Evolutionary conservation across 2,888 invertebrate genomes (phyloP), one percentile per base, ranked within the genome.

Genomic region (Tethea ocularis): DNA sequence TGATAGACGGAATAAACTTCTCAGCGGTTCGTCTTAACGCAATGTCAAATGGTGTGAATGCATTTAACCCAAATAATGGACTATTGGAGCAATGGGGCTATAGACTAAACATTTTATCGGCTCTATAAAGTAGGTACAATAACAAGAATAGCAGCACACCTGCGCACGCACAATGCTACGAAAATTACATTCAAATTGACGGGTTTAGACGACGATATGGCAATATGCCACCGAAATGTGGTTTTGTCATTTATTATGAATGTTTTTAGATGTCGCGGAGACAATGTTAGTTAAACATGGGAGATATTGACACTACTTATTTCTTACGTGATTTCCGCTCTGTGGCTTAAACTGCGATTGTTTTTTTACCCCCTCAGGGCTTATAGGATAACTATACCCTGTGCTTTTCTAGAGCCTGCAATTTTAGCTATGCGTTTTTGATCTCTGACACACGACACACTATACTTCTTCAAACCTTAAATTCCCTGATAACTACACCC

Each of bases 41-140:
- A 55, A 60, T 57, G 59, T 62, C 58, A 56, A 51, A 56, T 69
- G 68, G 65, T 70, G 71, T 66, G 58, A 60, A 41, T 52, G 59
- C 60, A 61, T 63, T 61, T 73, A 73, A 72, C 69, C 73, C 72
- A 73, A 82, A 80, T 75, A 82, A 71, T 67, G 64, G 58, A 69
- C 71, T 10, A 46, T 69, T 58, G 54, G 61, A 60, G 46, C 59
- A 58, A 61, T 63, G 56, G 61, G 61, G 57, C 55, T 7, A 58
- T 58, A 80, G 82, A 80, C 81, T 83, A 83, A 84, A 84, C 80
- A 84, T 73, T 66, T 69, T 68, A 71, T 58, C 65, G 61, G 68
- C 72, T 75, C 69, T 38, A 68, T 63, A 66, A 57, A 60, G 59
- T 26, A 26, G 26, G 26, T 55, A 61, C 64, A 63, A 66, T 67